Percentiles rank a stretch among this genome's conserved stretches.
phyloP scores from a whole-genome alignment of 2,797 vertebrate genomes.

The Rhinogobio ventralis region DNA sequence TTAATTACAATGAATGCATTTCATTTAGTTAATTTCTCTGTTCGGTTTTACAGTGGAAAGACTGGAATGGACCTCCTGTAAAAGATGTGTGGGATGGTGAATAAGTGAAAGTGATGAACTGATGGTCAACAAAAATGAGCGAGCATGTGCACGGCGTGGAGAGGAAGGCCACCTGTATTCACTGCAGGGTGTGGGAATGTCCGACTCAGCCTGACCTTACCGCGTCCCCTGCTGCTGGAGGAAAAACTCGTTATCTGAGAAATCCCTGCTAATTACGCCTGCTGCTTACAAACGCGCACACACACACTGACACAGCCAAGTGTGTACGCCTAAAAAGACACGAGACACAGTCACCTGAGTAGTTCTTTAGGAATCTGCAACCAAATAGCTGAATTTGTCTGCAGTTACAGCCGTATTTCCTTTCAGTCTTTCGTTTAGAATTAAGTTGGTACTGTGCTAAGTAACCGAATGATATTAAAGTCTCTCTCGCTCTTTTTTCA shows the following conservation, averaged over 20 bases:
- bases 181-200: constrained; percentile 67
- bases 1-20: neutral
- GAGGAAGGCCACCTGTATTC: constrained; percentile 64
- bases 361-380: neutral
- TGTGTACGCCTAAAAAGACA: constrained; percentile 32
- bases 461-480: constrained; percentile 49
- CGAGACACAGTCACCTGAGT: constrained; percentile 1
- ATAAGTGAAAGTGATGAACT: neutral
- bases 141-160: constrained; percentile 11
- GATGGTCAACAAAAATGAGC: neutral
- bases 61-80: neutral
- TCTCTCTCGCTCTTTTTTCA: constrained; percentile 44
- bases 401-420: neutral
- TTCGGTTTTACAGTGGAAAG: neutral
- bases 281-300: constrained; percentile 58
- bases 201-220: constrained; percentile 63
- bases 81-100: neutral
- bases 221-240: constrained; percentile 60
- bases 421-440: constrained; percentile 34
- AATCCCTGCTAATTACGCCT: constrained; percentile 68
- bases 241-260: constrained; percentile 68
- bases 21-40: neutral
- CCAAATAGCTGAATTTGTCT: neutral
- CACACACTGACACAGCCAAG: constrained; percentile 46
- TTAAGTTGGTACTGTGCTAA: constrained; percentile 39